Conservation (phyloP, 2,888 invertebrate genomes). For the Amblyjoppa fuscipennis region DNA sequence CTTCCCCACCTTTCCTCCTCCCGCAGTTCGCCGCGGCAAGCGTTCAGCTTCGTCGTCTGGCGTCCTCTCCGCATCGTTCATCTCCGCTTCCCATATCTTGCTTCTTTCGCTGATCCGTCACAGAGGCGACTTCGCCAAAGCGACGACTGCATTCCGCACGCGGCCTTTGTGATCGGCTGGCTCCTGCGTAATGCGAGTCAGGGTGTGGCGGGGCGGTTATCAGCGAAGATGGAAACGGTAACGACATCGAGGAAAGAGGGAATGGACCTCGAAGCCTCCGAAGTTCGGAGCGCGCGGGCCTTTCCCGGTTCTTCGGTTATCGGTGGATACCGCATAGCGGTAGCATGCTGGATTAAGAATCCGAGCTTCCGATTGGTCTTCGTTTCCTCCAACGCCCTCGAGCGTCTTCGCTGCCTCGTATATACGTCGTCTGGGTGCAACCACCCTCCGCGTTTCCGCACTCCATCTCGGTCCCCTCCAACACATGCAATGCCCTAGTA, state of each 20-base stretch:
- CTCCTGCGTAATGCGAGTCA: background rate
- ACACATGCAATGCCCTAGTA: conserved; percentile 49
- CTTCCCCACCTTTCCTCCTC: conserved; percentile 68
- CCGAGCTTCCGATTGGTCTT: conserved; percentile 84
- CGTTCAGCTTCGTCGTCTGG: conserved; percentile 53
- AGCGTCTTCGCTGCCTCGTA: conserved; percentile 52
- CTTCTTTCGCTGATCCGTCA: conserved; percentile 36
- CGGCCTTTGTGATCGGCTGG: conserved; percentile 4
- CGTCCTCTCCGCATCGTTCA: conserved; percentile 33
- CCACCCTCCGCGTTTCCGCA: conserved; percentile 51
- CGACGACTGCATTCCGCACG: conserved; percentile 33
- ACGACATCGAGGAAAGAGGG: background rate
- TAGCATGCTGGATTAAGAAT: conserved; percentile 80
- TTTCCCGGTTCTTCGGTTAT: conserved; percentile 77
- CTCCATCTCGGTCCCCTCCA: conserved; percentile 64
- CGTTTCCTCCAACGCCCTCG: conserved; percentile 74
- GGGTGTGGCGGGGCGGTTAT: background rate
- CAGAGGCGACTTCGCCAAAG: conserved; percentile 10
- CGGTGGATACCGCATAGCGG: conserved; percentile 74
- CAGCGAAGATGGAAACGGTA: background rate
- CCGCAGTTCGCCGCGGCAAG: conserved; percentile 65
- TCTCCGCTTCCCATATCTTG: conserved; percentile 42
- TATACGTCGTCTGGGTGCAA: conserved; percentile 45
- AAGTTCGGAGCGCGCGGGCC: conserved; percentile 57
- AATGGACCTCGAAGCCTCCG: conserved; percentile 42